These are phyloP conservation scores for Hololepta plana DNA, from an alignment of 2,888 invertebrate genomes.

Conservation along the genomic window DNA sequence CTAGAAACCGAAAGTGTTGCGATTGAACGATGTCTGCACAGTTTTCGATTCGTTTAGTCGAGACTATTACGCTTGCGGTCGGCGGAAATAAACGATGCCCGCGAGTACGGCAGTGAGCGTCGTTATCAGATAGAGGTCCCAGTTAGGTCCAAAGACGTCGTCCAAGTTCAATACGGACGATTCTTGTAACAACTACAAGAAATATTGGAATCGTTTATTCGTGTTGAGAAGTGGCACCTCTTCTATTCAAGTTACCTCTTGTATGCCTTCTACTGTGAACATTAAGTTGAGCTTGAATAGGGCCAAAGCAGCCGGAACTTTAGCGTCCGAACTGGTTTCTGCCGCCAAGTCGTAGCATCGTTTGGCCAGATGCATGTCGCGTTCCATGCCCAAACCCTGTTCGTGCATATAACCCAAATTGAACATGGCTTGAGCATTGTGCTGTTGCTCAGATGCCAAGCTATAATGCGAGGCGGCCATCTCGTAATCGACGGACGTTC, in stretches of 20 bases:
- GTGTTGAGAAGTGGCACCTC: too few species aligned
- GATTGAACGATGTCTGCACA: conserved; percentile 6
- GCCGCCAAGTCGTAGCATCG: conserved; percentile 86
- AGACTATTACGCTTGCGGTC: conserved; percentile 29
- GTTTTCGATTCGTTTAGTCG: too few species aligned
- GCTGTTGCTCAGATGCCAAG: conserved; percentile 83
- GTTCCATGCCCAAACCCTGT: conserved; percentile 79
- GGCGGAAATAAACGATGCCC: conserved; percentile 59
- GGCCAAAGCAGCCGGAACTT: conserved; percentile 84
- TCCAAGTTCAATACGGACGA: conserved; percentile 46
- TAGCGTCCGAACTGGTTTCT: conserved; percentile 82
- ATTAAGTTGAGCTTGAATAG: conserved; percentile 64
- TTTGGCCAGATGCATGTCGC: conserved; percentile 89
- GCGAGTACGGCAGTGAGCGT: conserved; percentile 66
- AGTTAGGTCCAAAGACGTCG: conserved; percentile 62
- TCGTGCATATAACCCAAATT: conserved; percentile 99
- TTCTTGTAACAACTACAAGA: too few species aligned
- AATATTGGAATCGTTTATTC: neutral
- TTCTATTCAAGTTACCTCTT: conserved; percentile 55
- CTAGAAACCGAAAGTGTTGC: conserved; percentile 1
- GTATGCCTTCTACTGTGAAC: conserved; percentile 52
- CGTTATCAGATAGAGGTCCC: conserved; percentile 88
- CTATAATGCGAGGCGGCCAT: conserved; percentile 83
- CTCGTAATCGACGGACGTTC: conserved; percentile 82
- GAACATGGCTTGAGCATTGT: conserved; percentile 94